phyloP scores from a whole-genome alignment of 2,888 invertebrate species.

The Lepetodrilus schrolli region DNA sequence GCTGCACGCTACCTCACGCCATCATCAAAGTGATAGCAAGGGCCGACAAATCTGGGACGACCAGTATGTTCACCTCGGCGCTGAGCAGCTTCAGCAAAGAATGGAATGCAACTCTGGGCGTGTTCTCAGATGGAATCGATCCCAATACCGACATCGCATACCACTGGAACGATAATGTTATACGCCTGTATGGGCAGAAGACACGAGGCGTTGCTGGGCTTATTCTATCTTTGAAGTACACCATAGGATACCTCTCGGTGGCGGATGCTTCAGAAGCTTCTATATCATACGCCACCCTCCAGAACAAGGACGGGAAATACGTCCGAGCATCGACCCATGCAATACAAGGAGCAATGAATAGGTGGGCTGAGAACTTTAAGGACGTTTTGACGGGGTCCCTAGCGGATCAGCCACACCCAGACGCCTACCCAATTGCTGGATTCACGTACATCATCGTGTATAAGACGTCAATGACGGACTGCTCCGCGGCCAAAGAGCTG shows the following conservation, averaged over 20 bases:
- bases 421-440: slow-evolving; percentile 61
- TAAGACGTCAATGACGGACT: slow-evolving; percentile 47
- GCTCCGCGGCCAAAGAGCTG: slow-evolving; percentile 62
- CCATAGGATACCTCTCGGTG: slow-evolving; percentile 66
- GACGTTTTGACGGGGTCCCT: slow-evolving; percentile 39
- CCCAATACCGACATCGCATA: slow-evolving; percentile 29
- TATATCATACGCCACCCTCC: slow-evolving; percentile 50
- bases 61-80: slow-evolving; percentile 64
- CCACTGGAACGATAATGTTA: slow-evolving; percentile 51
- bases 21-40: slow-evolving; percentile 65
- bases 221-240: slow-evolving; percentile 54
- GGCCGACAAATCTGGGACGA: slow-evolving; percentile 69
- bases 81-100: slow-evolving; percentile 54
- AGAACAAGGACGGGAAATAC: slow-evolving; percentile 52
- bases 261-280: slow-evolving; percentile 48
- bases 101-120: slow-evolving; percentile 59
- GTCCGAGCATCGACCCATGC: slow-evolving; percentile 42
- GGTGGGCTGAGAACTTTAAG: slow-evolving; percentile 30
- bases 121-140: slow-evolving; percentile 51
- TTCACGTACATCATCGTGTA: slow-evolving; percentile 68
- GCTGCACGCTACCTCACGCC: slow-evolving; percentile 47
- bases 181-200: slow-evolving; percentile 50
- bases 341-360: slow-evolving; percentile 55
- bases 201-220: slow-evolving; percentile 60
- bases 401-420: slow-evolving; percentile 29